Conservation (phyloP, 2,797 vertebrate species). For the Rousettus madagascariensis region DNA sequence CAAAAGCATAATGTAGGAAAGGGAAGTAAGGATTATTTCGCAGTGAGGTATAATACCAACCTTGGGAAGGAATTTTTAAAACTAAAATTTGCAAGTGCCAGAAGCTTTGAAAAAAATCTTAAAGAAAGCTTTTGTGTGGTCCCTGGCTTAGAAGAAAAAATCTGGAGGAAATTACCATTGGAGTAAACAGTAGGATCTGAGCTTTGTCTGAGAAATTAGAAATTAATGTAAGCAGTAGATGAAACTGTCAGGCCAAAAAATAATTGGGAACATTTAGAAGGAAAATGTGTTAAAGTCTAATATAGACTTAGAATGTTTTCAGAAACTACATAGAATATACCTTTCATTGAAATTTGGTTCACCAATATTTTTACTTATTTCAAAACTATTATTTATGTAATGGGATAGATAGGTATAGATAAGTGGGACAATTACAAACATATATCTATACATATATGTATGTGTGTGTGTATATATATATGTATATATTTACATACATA, state of each 20-base stretch:
- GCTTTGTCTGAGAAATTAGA: slow-evolving; percentile 70
- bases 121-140: slow-evolving; percentile 76
- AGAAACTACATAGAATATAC: background rate
- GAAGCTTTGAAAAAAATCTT: slow-evolving; percentile 56
- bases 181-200: slow-evolving; percentile 71
- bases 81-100: slow-evolving; percentile 57
- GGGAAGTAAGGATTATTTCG: slow-evolving; percentile 49
- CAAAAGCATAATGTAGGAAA: slow-evolving; percentile 41
- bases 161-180: slow-evolving; percentile 72
- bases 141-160: slow-evolving; percentile 63
- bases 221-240: slow-evolving; percentile 56
- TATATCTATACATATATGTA: no score
- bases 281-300: background rate
- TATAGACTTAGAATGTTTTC: background rate
- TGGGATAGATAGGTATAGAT: background rate
- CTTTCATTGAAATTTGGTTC: background rate
- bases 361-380: background rate
- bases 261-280: slow-evolving; percentile 22
- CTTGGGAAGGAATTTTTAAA: slow-evolving; percentile 56
- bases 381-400: background rate
- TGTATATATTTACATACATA: no score
- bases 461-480: no score
- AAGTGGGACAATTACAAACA: background rate
- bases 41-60: slow-evolving; percentile 48
- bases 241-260: slow-evolving; percentile 50